Evolutionary conservation across 2,888 invertebrate genomes (phyloP), one percentile per base, ranked within the genome.

Genomic region (Pseudanteris insignis): DNA sequence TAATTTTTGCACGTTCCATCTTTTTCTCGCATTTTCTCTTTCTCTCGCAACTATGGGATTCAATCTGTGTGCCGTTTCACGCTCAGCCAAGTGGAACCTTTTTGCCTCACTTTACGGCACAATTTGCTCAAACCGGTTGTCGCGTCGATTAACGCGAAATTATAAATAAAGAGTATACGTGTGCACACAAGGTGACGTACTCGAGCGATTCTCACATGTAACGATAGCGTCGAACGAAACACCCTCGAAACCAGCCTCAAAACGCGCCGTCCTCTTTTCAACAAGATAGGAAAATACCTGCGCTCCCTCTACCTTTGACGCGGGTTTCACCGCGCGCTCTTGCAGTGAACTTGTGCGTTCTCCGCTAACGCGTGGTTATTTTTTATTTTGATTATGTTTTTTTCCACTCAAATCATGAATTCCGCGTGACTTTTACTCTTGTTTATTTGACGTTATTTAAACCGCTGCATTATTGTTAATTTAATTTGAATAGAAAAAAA

Each of bases 41-140:
- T 71, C 69, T 71, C 36, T 48, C 69, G 54, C 54, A 43, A 77
- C 79, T 81, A 81, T 81, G 79, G 82, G 81, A 83, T 83, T 83
- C 83, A 83, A 83, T 83, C 83, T 83, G 81, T 82, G 83, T 83
- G 80, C 82, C 80, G 82, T 82, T 83, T 82, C 80, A 80, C 80
- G 83, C 83, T 83, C 76, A 77, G 80, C 79, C 78, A 78, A 82
- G 82, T 81, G 78, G 80, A 81, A 81, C 79, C 79, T 80, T 81
- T 82, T 80, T 79, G 78, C 80, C 80, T 78, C 77, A 77, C 76
- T 77, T 78, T 78, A 76, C 76, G 77, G 77, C 76, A 72, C 71
- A 72, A 73, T 72, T 74, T 73, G 74, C 76, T 75, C 81, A 79
- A 81, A 78, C 79, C 75, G 75, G 74, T 78, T 75, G 76, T 79